Base-by-base conservation (phyloP, 2,797 vertebrate species). In the Fringilla coelebs region DNA sequence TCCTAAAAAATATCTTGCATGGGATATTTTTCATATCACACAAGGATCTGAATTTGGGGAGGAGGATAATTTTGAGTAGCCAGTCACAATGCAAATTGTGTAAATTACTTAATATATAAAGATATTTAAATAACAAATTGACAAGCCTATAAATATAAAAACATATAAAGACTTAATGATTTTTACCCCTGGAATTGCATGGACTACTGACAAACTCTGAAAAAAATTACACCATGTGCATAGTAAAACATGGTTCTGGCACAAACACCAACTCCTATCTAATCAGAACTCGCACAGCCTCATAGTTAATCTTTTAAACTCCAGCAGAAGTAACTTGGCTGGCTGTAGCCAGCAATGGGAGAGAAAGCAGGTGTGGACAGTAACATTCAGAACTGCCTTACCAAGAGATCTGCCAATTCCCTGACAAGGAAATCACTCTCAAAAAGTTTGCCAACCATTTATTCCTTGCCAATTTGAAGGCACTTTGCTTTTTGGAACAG, bases 361-460 rank as follows among this genome's bases (percentile, higher is more conserved):
- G 36, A 45, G 34, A 60, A 85, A 85, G 65, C 0, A 2, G 12
- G 45, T 66, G 71, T 25, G 52, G 74, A 83, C 20, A 55, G 75
- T 38, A 45, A 55, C 52, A 78, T 73, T 94, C 84, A 85, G 86
- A 85, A 38, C 51, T 2, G 18, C 60, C 67, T 66, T 20, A 61
- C 52, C 22, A 51, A 81, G 77, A 73, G 57, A 67, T 21, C 43
- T 88, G 89, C 96, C 96, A 95, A 90, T 71, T 95, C 87, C 68
- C 83, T 87, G 90, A 92, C 65, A 76, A 24, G 74, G 74, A 94
- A 93, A 85, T 83, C 43, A 21, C 90, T 71, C 91, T 65, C 0
- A 1, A 19, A 17, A 55, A 17, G 85, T 80, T 57, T 89, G 94
- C 96, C 97, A 97, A 38, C 83, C 79, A 94, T 97, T 97, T 90